These are phyloP conservation scores for Proterorhinus semilunaris DNA, from an alignment of 2,113 vertebrate genomes.

Conservation along the genomic window DNA sequence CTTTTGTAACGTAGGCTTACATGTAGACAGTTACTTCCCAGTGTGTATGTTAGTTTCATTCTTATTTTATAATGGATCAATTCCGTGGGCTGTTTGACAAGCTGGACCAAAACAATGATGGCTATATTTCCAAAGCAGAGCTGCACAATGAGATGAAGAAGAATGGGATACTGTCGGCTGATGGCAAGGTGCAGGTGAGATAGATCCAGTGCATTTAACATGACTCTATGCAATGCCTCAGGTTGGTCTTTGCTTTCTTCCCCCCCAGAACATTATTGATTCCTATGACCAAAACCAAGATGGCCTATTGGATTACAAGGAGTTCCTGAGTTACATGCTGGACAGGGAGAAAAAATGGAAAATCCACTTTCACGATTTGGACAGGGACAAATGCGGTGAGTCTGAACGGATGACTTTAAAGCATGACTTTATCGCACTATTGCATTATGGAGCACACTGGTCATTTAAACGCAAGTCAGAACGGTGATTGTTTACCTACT, in stretches of 20 bases:
- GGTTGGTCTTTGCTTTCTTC: neutral
- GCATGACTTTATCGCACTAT: neutral
- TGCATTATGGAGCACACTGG: neutral
- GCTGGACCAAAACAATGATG: conserved; percentile 72
- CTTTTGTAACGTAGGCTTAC: neutral
- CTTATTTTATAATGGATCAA: conserved; percentile 62
- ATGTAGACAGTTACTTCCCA: neutral
- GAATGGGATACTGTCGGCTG: conserved; percentile 63
- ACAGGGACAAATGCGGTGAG: conserved; percentile 77
- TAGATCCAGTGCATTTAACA: neutral
- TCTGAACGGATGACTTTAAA: neutral
- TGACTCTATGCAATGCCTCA: neutral
- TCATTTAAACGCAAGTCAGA: neutral
- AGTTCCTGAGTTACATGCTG: conserved; percentile 76
- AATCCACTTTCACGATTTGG: conserved; percentile 74
- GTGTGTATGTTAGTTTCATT: too few species aligned
- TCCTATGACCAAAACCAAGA: conserved; percentile 71
- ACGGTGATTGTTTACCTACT: neutral
- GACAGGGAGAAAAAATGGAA: conserved; percentile 77
- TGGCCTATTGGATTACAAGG: conserved; percentile 71
- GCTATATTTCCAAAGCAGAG: conserved; percentile 68
- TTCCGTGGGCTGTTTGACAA: conserved; percentile 71
- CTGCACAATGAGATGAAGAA: conserved; percentile 73
- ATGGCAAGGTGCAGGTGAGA: conserved; percentile 69
- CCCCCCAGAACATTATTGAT: conserved; percentile 66